These are phyloP conservation scores for Mesorhabditis sp. DNA, from an alignment of 2,888 invertebrate species.

Conservation along the genomic window DNA sequence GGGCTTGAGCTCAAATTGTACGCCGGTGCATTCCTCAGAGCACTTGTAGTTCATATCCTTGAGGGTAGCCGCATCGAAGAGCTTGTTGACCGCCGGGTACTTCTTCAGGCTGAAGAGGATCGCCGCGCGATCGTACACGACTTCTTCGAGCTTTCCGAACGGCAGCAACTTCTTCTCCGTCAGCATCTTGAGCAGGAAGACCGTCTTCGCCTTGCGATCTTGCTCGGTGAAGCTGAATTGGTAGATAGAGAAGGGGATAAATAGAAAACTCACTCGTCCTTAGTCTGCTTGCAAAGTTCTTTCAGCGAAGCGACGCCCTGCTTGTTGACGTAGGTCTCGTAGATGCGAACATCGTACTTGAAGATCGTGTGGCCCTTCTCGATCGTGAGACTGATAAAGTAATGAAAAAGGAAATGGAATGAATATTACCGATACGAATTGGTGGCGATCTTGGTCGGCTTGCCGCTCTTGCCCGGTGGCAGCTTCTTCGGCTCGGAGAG, in stretches of 20 bases:
- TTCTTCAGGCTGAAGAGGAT: constrained; percentile 13
- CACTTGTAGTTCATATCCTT: not conserved
- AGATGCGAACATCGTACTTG: constrained; percentile 14
- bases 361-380: not conserved
- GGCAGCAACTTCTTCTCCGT: not conserved
- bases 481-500: not conserved
- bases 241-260: not conserved
- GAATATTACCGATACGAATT: not conserved
- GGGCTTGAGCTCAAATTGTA: constrained; percentile 9
- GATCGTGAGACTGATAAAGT: not conserved
- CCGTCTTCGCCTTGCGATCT: constrained; percentile 9
- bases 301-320: constrained; percentile 8
- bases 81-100: not conserved
- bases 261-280: constrained; percentile 13
- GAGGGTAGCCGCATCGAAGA: constrained; percentile 5
- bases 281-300: constrained; percentile 15
- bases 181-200: constrained; percentile 11
- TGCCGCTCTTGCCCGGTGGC: not conserved
- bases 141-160: not conserved
- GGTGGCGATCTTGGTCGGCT: not conserved
- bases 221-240: constrained; percentile 14
- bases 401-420: not conserved
- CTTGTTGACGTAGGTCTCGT: constrained; percentile 5
- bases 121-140: constrained; percentile 16
- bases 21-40: constrained; percentile 3